Conservation (phyloP, 2,113 vertebrate species). For the Bungarus multicinctus region DNA sequence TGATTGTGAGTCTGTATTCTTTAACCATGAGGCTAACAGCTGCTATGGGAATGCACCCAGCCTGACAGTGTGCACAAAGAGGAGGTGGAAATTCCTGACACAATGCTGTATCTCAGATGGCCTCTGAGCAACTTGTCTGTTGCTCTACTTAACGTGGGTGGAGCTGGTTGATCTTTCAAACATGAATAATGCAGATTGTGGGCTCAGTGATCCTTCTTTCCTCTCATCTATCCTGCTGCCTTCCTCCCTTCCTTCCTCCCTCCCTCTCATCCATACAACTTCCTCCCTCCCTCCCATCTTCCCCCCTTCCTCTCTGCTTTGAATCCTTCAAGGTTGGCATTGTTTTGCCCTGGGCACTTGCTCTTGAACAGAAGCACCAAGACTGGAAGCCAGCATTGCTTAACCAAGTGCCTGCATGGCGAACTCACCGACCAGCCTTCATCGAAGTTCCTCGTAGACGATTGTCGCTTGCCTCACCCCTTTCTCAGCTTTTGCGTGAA, state of each 20-base stretch:
- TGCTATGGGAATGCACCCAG: neutral
- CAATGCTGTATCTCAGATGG: neutral
- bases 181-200: neutral
- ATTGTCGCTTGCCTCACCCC: slow-evolving; percentile 2
- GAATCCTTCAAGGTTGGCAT: slow-evolving; percentile 29
- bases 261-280: too few species aligned
- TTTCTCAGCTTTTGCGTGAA: neutral
- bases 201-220: neutral
- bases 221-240: neutral
- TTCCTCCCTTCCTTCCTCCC: too few species aligned
- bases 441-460: slow-evolving; percentile 61
- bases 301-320: neutral
- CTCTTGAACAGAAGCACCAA: slow-evolving; percentile 42
- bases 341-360: slow-evolving; percentile 23
- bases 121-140: neutral
- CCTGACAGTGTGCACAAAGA: neutral
- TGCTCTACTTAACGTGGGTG: neutral
- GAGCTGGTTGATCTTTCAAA: neutral
- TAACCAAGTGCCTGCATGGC: slow-evolving; percentile 79
- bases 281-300: too few species aligned
- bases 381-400: slow-evolving; percentile 68
- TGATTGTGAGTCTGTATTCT: slow-evolving; percentile 41
- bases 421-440: slow-evolving; percentile 68
- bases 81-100: neutral
- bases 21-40: neutral